Conservation (phyloP, 2,888 invertebrate genomes). For the Drosophila paramelanica region DNA sequence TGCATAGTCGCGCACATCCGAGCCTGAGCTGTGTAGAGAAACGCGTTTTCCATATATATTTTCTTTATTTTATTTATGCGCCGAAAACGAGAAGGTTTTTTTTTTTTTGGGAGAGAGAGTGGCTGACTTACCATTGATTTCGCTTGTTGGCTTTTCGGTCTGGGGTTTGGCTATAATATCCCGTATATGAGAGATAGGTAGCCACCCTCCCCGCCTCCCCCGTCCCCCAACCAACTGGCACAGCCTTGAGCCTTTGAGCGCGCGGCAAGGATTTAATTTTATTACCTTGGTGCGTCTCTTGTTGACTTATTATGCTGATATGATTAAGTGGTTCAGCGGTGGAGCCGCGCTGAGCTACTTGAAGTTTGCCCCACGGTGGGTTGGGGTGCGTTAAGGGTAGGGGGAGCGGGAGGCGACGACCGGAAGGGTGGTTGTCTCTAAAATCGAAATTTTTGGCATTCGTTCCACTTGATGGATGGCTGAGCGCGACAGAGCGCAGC, state of each 20-base stretch:
- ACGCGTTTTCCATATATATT: constrained; percentile 28
- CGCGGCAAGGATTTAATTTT: constrained; percentile 79
- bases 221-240: not conserved
- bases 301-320: constrained; percentile 79
- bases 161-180: constrained; percentile 36
- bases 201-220: no score
- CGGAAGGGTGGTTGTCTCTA: constrained; percentile 28
- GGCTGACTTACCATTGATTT: constrained; percentile 54
- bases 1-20: not conserved
- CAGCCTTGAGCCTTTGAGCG: constrained; percentile 33
- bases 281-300: constrained; percentile 63
- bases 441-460: constrained; percentile 27
- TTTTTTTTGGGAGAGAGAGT: no score
- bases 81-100: not conserved
- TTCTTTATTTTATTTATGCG: constrained; percentile 42
- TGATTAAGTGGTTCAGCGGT: constrained; percentile 69
- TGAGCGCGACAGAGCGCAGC: constrained; percentile 1
- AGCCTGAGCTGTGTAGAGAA: not conserved
- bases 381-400: no score
- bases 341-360: constrained; percentile 21
- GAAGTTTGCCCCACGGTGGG: constrained; percentile 23
- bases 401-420: no score
- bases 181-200: constrained; percentile 5
- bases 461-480: constrained; percentile 19
- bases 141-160: constrained; percentile 44